These are phyloP conservation scores for Spicauda simplicius DNA, from an alignment of 2,888 invertebrate genomes.

Conservation along the genomic window DNA sequence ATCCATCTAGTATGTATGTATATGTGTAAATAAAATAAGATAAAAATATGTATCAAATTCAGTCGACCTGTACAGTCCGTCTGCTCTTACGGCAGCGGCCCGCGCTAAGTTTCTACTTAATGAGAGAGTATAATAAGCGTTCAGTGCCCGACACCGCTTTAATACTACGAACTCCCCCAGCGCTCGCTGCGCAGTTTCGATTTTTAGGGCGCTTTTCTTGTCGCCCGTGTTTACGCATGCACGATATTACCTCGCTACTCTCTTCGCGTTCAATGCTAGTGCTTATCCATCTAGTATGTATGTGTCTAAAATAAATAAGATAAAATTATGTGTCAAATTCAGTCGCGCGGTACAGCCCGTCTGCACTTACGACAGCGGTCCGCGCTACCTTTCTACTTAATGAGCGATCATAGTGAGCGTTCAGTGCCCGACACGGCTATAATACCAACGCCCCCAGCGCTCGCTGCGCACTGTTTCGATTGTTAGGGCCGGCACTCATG, in stretches of 20 bases:
- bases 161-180: neutral
- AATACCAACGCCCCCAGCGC: neutral
- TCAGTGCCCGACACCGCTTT: constrained; percentile 3
- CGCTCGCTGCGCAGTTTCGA: neutral
- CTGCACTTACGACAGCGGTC: neutral
- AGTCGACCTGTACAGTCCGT: neutral
- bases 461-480: neutral
- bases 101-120: neutral
- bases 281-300: too few species aligned
- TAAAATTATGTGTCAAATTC: neutral
- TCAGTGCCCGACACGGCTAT: constrained; percentile 3
- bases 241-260: too few species aligned
- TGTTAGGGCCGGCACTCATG: too few species aligned
- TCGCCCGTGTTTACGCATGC: too few species aligned
- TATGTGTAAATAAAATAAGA: too few species aligned
- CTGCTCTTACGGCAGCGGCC: neutral
- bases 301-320: too few species aligned
- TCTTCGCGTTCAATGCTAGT: too few species aligned
- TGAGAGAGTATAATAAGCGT: constrained; percentile 3
- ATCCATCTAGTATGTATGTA: too few species aligned
- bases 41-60: neutral
- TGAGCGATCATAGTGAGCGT: constrained; percentile 1
- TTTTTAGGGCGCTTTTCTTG: too few species aligned
- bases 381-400: neutral
- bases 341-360: neutral